Conservation (phyloP, 2,113 vertebrate species). For the Rhabdomys dilectus region DNA sequence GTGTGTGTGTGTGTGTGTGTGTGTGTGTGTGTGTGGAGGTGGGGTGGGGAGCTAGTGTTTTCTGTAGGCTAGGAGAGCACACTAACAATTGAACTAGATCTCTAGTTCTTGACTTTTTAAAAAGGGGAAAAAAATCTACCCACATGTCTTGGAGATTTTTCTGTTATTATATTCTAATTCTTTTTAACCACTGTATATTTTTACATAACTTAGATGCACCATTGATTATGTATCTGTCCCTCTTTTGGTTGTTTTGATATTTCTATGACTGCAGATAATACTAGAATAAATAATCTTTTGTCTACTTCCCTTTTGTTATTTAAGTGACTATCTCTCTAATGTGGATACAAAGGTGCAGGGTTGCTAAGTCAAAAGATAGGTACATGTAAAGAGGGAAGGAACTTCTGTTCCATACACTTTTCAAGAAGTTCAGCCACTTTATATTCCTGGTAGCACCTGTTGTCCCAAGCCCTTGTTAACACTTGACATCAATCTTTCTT, state of each 20-base stretch:
- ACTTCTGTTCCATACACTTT: background rate
- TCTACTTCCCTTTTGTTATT: background rate
- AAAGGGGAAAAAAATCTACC: background rate
- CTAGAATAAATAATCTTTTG: background rate
- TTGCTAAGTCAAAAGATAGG: background rate
- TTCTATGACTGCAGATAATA: background rate
- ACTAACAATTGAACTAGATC: background rate
- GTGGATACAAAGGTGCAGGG: background rate
- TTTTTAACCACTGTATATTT: background rate
- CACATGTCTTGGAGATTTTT: background rate
- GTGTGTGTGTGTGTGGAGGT: background rate
- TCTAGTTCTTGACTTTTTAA: background rate
- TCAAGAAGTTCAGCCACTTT: background rate
- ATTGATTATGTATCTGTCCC: background rate
- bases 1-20: background rate
- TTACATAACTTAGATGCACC: background rate
- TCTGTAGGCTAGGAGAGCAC: no score
- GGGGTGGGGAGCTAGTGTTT: no score
- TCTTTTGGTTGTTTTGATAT: background rate
- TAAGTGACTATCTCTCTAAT: background rate
- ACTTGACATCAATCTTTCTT: background rate
- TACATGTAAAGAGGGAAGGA: background rate
- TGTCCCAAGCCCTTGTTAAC: background rate
- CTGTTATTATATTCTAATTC: slow-evolving; percentile 33
- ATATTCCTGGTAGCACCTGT: background rate